Base-by-base conservation (phyloP, 2,888 invertebrate genomes). In the Orchesellides sinensis region DNA sequence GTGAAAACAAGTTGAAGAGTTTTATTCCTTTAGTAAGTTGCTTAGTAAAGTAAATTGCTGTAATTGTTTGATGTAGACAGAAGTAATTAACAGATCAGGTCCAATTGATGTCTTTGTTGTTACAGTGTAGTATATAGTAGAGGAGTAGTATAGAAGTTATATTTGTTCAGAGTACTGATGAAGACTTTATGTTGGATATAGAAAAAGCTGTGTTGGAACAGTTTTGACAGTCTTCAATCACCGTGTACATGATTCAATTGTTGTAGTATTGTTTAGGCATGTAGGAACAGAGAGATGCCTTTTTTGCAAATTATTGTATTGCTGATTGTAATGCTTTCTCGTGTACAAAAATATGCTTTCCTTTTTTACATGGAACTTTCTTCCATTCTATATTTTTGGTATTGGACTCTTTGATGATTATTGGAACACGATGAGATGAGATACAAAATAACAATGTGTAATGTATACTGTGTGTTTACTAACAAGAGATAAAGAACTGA, bases 181-280 rank as follows among this genome's bases (percentile, higher is more conserved):
- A 78, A 40, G 61, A 78, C 5, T 61, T 47, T 35, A 27, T 32
- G 49, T 32, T 27, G 27, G 65, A 72, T 79, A 79, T 79, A 66
- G 79, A 79, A 52, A 79, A 79, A 35, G 79, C 78, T 25, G 78
- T 79, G 56, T 79, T 70, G 40, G 72, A 79, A 72, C 79, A 72
- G 45, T 72, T 79, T 70, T 72, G 72, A 2, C 70, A 79, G 17
- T 52, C 61, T 65, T 49, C 63, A 45, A 79, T 72, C 25, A 79
- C 72, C 27, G 79, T 79, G 79, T 72, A 79, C 79, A 79, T 79
- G 40, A 14, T 40, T 40, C 40, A 40, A 40, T 5, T 40, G 10
- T 40, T 40, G 10, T n/a, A n/a, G n/a, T n/a, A n/a, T n/a, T n/a
- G n/a, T n/a, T n/a, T n/a, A n/a, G n/a, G n/a, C n/a, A n/a, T n/a